Conservation (phyloP, 1,140 invertebrate species). For the Drosophila pachea region DNA sequence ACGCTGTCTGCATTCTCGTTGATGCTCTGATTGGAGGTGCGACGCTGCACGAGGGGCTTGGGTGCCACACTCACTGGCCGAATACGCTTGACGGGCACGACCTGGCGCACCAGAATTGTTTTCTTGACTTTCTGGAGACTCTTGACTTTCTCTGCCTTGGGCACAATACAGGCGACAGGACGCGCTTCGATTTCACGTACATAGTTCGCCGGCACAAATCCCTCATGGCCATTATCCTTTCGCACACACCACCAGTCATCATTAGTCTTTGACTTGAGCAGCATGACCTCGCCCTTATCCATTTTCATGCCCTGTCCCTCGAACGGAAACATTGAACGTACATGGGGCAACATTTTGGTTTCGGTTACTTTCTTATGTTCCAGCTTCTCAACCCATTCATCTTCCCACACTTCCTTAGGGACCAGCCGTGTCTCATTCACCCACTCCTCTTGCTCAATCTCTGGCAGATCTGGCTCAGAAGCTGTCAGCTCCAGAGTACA, state of each 20-base stretch:
- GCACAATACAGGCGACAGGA: constrained; percentile 87
- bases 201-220: constrained; percentile 98
- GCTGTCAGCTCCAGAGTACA: constrained; percentile 85
- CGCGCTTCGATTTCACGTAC: constrained; percentile 95
- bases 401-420: constrained; percentile 94
- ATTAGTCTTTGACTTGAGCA: constrained; percentile 96
- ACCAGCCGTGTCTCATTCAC: constrained; percentile 88
- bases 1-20: constrained; percentile 85
- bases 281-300: constrained; percentile 93
- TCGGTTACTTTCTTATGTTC: constrained; percentile 92
- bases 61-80: constrained; percentile 80
- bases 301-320: constrained; percentile 96
- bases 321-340: constrained; percentile 90
- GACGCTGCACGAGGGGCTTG: constrained; percentile 79
- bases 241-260: constrained; percentile 99
- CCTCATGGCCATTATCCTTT: constrained; percentile 93
- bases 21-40: constrained; percentile 66
- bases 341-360: constrained; percentile 91
- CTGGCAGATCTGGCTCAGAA: constrained; percentile 84
- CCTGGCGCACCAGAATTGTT: constrained; percentile 91
- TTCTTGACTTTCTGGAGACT: constrained; percentile 92
- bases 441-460: constrained; percentile 87
- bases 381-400: constrained; percentile 91
- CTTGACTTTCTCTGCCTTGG: constrained; percentile 89
- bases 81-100: constrained; percentile 86